Evolutionary conservation across 2,888 invertebrate species (phyloP).

Genomic region (Drosophila neotestacea): DNA sequence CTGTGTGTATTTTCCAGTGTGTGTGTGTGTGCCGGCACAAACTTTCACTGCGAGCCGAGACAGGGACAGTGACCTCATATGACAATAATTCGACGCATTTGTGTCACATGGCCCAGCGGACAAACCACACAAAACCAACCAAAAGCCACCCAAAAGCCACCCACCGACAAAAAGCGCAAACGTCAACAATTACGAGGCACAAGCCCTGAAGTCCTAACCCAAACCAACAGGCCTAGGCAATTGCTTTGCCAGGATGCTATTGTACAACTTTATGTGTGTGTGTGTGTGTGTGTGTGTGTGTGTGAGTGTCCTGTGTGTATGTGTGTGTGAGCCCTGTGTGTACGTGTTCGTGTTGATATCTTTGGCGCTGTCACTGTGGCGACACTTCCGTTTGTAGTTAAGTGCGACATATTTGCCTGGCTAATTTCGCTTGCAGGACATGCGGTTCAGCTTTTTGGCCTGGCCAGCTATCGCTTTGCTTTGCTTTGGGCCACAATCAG

Average conservation of each 20-base stretch:
- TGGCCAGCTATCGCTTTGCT: conserved; percentile 7
- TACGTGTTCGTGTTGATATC: conserved; percentile 47
- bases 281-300: conserved; percentile 20
- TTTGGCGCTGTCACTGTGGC: conserved; percentile 45
- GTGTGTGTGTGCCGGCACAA: conserved; percentile 30
- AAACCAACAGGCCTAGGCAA: conserved; percentile 51
- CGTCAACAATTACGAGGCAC: conserved; percentile 74
- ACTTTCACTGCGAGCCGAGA: conserved; percentile 71
- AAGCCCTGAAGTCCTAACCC: conserved; percentile 10
- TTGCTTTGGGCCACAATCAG: conserved; percentile 26
- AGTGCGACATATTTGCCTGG: conserved; percentile 80
- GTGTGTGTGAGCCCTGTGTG: conserved; percentile 18
- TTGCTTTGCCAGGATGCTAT: conserved; percentile 55
- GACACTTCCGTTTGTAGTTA: conserved; percentile 73
- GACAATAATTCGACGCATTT: conserved; percentile 81
- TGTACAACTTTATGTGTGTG: conserved; percentile 13
- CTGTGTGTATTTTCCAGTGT: conserved; percentile 3
- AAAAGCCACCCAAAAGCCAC: not conserved
- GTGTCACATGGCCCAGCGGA: conserved; percentile 60
- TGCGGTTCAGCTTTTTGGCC: conserved; percentile 54
- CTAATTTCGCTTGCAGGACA: conserved; percentile 75
- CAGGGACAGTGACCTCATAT: conserved; percentile 79
- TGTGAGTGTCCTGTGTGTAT: conserved; percentile 31
- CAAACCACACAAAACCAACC: not conserved
- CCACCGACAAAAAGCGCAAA: conserved; percentile 69